Evolutionary conservation across 2,888 invertebrate species (phyloP).

Genomic region (Micoletzkya japonica): DNA sequence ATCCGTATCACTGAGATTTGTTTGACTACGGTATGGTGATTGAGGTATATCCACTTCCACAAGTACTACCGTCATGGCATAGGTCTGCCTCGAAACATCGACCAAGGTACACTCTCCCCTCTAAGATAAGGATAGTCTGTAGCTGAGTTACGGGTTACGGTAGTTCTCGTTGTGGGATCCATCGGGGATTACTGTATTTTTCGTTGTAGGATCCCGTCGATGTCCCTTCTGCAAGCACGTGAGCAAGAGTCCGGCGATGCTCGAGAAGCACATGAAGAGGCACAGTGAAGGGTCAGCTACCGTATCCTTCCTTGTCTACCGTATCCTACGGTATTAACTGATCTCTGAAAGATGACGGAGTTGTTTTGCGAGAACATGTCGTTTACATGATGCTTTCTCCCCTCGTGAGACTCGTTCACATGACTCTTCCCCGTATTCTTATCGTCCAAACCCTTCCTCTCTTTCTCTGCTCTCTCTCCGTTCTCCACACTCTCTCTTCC

Average conservation of each 20-base stretch:
- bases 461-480: neutral
- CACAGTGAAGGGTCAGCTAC: conserved; percentile 30
- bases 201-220: conserved; percentile 56
- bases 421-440: conserved; percentile 9
- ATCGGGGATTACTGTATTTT: too few relatives aligned
- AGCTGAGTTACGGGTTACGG: too few relatives aligned
- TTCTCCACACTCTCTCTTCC: neutral
- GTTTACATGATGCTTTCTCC: neutral
- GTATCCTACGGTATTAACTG: conserved; percentile 3
- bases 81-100: conserved; percentile 60
- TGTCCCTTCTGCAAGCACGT: conserved; percentile 62
- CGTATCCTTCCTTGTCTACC: neutral
- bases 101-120: conserved; percentile 53
- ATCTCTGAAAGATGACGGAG: neutral
- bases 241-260: conserved; percentile 62
- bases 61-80: conserved; percentile 63
- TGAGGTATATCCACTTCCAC: conserved; percentile 63
- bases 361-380: neutral
- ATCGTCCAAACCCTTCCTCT: conserved; percentile 3
- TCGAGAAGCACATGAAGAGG: conserved; percentile 61
- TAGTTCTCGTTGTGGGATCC: too few relatives aligned
- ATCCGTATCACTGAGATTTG: too few relatives aligned
- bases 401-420: conserved; percentile 3
- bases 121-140: too few relatives aligned
- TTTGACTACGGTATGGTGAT: neutral